Evolutionary conservation across 2,113 vertebrate genomes (phyloP).

Genomic region (Nanger granti): DNA sequence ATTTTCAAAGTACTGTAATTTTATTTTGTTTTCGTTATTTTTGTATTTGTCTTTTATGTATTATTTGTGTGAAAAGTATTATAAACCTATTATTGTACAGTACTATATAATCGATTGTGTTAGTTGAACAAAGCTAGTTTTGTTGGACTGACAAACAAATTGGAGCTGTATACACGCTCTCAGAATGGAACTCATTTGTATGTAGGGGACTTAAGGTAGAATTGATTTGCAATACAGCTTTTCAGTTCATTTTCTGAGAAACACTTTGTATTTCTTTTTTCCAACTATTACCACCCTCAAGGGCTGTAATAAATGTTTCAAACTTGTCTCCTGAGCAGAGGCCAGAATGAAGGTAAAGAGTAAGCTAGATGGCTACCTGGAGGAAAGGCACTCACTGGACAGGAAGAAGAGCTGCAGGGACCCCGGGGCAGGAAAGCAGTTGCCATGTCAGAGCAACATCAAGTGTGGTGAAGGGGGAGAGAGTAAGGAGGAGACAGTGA

Average conservation of each 20-base stretch:
- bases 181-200: background rate
- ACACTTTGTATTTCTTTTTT: background rate
- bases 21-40: background rate
- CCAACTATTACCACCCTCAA: background rate
- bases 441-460: no score
- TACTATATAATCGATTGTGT: rapidly evolving
- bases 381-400: no score
- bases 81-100: background rate
- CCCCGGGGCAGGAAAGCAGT: no score
- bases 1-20: background rate
- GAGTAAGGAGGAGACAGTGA: no score
- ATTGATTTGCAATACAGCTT: background rate
- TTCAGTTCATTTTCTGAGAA: background rate
- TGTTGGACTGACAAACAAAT: background rate
- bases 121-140: background rate
- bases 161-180: background rate
- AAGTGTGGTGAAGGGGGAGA: no score
- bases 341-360: background rate
- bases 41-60: background rate
- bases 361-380: no score
- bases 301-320: background rate
- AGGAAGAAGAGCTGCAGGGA: no score
- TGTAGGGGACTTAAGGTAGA: background rate
- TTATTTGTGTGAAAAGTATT: background rate
- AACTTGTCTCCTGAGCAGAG: background rate